phyloP scores from a whole-genome alignment of 2,113 vertebrate genomes.

The Oreotrochilus melanogaster region DNA sequence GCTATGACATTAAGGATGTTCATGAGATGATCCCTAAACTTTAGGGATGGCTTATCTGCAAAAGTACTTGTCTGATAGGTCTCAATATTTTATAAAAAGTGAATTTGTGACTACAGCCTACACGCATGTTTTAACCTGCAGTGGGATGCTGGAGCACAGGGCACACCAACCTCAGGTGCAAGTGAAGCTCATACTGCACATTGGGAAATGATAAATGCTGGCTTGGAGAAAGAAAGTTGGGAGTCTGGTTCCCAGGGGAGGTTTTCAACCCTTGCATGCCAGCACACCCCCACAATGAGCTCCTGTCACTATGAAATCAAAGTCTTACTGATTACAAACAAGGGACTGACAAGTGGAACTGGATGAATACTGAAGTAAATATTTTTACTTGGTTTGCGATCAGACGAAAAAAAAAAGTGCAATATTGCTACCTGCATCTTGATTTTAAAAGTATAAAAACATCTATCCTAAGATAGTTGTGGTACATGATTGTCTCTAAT shows the following conservation, averaged over 20 bases:
- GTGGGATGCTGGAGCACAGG: background rate
- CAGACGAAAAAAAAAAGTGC: background rate
- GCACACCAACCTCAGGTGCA: background rate
- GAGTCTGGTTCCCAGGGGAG: background rate
- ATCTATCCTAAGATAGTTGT: background rate
- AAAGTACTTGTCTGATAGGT: background rate
- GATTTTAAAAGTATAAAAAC: background rate
- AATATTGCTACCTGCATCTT: background rate
- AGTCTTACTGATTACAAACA: background rate
- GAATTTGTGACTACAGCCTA: background rate
- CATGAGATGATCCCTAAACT: background rate
- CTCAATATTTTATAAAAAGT: background rate
- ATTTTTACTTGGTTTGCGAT: background rate
- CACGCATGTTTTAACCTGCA: background rate
- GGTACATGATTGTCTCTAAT: background rate
- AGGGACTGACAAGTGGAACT: background rate
- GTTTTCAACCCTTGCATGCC: background rate
- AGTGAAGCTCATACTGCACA: background rate
- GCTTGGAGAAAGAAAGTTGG: background rate
- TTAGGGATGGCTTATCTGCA: background rate
- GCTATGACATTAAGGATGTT: background rate
- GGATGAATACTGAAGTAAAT: background rate
- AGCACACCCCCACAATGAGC: background rate
- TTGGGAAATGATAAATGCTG: background rate
- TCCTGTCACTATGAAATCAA: background rate